A percentile compares a stretch with the other conserved stretches of the same genome.
Conservation (phyloP, 2,797 vertebrate genomes). For the Channa striata region DNA sequence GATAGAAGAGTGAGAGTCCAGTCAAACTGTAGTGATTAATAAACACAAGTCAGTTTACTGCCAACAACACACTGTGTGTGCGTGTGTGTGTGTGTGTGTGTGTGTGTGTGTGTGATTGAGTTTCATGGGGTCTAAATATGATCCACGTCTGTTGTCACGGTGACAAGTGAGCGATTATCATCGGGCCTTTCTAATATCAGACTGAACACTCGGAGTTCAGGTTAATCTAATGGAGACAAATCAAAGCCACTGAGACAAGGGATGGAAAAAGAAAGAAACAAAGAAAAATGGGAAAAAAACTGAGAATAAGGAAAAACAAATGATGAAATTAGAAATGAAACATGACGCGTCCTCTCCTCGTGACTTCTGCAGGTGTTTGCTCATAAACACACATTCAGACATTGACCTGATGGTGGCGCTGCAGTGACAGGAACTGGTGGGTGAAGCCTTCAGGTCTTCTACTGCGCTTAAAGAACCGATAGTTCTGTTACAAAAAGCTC, state of each 20-base stretch:
- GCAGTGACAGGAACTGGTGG: background rate
- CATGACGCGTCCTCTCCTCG: background rate
- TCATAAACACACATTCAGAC: background rate
- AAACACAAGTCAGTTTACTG: slow-evolving; percentile 22
- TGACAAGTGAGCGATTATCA: slow-evolving; percentile 54
- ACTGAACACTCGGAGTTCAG: slow-evolving; percentile 14
- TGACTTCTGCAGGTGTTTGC: too few species aligned
- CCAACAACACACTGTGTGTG: background rate
- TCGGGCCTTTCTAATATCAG: slow-evolving; percentile 38
- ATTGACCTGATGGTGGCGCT: background rate
- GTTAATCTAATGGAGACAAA: slow-evolving; percentile 24
- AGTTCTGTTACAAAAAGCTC: too few species aligned
- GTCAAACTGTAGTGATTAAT: slow-evolving; percentile 29
- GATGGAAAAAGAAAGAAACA: slow-evolving; percentile 6
- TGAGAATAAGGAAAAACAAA: background rate
- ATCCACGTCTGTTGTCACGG: slow-evolving; percentile 51
- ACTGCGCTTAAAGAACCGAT: too few species aligned
- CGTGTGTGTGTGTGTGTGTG: slow-evolving; percentile 27
- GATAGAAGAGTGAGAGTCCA: background rate
- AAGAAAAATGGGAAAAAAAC: slow-evolving; percentile 7
- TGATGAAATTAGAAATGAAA: background rate
- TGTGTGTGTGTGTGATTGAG: slow-evolving; percentile 17
- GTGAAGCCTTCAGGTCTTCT: too few species aligned
- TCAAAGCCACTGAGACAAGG: background rate
- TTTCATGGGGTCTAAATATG: slow-evolving; percentile 36